Conservation (phyloP, 2,113 vertebrate species). For the Lota lota region DNA sequence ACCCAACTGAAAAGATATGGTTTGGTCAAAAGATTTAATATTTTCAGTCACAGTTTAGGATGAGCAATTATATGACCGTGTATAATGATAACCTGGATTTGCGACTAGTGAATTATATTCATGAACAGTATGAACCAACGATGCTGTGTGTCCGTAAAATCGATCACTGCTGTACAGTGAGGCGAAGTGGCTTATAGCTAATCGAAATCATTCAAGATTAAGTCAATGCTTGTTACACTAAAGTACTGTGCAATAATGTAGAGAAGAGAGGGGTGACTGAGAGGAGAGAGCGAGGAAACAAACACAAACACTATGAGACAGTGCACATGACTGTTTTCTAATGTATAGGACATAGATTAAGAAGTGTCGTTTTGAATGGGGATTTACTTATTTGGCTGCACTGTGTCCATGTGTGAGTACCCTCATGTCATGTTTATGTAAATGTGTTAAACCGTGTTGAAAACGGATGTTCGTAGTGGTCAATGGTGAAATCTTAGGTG, state of each 20-base stretch:
- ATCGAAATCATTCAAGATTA: too few species aligned
- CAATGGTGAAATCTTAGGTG: too few species aligned
- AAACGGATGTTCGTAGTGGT: neutral
- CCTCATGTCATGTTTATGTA: constrained; percentile 26
- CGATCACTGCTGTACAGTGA: too few species aligned
- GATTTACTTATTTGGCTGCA: constrained; percentile 36
- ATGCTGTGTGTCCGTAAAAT: too few species aligned
- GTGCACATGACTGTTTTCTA: constrained; percentile 23
- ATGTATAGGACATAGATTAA: constrained; percentile 25
- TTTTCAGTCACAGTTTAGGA: too few species aligned
- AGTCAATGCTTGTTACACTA: neutral
- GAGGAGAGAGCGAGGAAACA: neutral
- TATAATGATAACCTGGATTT: too few species aligned
- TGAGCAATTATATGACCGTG: too few species aligned
- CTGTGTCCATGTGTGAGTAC: constrained; percentile 27
- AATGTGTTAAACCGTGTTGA: constrained; percentile 34
- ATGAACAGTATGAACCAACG: too few species aligned
- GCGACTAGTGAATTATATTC: too few species aligned
- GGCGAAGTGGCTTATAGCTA: too few species aligned
- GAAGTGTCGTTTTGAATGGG: constrained; percentile 1
- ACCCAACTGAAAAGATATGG: too few species aligned
- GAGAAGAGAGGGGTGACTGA: neutral
- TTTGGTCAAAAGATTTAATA: too few species aligned
- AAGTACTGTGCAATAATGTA: neutral
- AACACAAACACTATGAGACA: constrained; percentile 38